Conservation (phyloP, 2,113 vertebrate genomes). For the Salvator merianae region DNA sequence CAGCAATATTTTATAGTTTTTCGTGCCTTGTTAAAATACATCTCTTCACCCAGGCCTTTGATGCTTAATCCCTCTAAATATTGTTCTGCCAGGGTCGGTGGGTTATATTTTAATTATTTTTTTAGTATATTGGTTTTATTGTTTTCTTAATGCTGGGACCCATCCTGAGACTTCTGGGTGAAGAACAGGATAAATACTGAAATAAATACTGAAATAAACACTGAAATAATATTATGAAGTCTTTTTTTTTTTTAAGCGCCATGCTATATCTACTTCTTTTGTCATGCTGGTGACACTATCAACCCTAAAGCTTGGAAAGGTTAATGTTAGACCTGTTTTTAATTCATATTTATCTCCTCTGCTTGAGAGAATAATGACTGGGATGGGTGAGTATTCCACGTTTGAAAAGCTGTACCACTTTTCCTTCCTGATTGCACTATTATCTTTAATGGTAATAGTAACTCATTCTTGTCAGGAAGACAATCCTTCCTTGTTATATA, state of each 20-base stretch:
- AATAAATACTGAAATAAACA: too few relatives aligned
- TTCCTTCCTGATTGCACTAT: constrained; percentile 61
- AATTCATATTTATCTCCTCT: constrained; percentile 44
- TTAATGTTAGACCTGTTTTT: constrained; percentile 20
- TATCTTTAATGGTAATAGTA: constrained; percentile 69
- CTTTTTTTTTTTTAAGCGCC: neutral
- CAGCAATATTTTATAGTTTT: too few relatives aligned
- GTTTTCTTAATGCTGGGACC: too few relatives aligned
- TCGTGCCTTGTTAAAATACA: too few relatives aligned
- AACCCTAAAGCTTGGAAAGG: constrained; percentile 7
- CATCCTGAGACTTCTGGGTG: too few relatives aligned
- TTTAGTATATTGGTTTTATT: too few relatives aligned
- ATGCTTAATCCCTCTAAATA: too few relatives aligned
- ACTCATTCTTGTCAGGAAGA: constrained; percentile 69
- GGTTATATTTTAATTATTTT: too few relatives aligned
- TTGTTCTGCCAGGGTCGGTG: too few relatives aligned
- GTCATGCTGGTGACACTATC: constrained; percentile 13
- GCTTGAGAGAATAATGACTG: constrained; percentile 44
- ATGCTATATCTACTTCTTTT: neutral
- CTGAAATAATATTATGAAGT: too few relatives aligned
- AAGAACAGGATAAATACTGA: too few relatives aligned
- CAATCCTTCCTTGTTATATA: constrained; percentile 70
- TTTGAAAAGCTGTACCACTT: constrained; percentile 62
- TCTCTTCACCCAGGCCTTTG: too few relatives aligned
- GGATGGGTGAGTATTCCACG: constrained; percentile 47